phyloP scores from a whole-genome alignment of 1,140 invertebrate species.

The Luehdorfia chinensis region DNA sequence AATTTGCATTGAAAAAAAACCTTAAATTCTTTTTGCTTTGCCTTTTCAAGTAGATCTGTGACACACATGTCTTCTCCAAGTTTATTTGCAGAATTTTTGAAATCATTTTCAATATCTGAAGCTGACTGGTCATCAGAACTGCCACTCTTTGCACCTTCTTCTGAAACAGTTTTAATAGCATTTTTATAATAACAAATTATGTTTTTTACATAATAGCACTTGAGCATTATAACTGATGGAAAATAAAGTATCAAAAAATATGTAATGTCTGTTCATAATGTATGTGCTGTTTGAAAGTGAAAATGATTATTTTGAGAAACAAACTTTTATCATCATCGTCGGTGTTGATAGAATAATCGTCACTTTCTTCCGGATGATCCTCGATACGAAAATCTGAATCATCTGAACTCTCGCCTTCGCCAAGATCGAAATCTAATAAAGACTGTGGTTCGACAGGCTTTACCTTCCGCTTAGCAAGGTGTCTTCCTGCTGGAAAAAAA shows the following conservation, averaged over 20 bases:
- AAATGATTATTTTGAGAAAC: too few species aligned
- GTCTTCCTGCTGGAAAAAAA: slow-evolving; percentile 84
- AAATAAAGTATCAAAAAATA: too few species aligned
- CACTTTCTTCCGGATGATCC: slow-evolving; percentile 88
- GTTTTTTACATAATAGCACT: neutral
- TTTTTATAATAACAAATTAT: slow-evolving; percentile 1
- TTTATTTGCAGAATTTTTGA: slow-evolving; percentile 56
- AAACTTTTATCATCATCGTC: slow-evolving; percentile 77
- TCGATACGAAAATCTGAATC: slow-evolving; percentile 97
- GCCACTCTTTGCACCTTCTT: slow-evolving; percentile 68
- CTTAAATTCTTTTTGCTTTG: slow-evolving; percentile 69
- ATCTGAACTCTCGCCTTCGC: slow-evolving; percentile 95
- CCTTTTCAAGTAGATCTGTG: slow-evolving; percentile 62
- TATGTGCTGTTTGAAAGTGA: too few species aligned
- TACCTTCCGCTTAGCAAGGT: slow-evolving; percentile 90
- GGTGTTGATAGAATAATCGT: slow-evolving; percentile 80
- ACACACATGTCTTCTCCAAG: slow-evolving; percentile 60
- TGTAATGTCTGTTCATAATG: too few species aligned
- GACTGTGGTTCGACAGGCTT: slow-evolving; percentile 89
- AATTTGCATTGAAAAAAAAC: too few species aligned
- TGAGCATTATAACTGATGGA: too few species aligned
- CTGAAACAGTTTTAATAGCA: slow-evolving; percentile 32
- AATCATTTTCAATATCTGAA: slow-evolving; percentile 72
- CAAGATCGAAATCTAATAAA: slow-evolving; percentile 89
- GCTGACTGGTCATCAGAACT: slow-evolving; percentile 78